Evolutionary conservation across 2,113 vertebrate species (phyloP), one percentile per base, ranked within the genome.

Genomic region (Xenus cinereus): DNA sequence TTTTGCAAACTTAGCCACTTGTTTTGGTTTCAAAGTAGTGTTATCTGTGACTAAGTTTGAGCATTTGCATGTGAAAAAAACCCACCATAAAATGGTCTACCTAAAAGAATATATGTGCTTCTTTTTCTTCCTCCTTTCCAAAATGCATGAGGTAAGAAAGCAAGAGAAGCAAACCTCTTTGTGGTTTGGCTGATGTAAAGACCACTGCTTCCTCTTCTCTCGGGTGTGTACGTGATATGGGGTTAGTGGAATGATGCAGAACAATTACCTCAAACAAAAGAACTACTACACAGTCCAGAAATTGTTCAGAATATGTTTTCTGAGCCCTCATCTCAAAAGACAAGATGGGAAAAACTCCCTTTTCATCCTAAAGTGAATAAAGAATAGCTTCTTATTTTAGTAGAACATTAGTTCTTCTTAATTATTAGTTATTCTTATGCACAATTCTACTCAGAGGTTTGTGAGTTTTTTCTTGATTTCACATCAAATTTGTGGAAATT

Each of bases 1-100:
- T 95, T 96, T 84, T 95, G 93, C 89, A 95, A 86, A 84, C 68
- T 45, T 71, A 90, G 80, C 46, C 83, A 80, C 37, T 95, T 66
- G 77, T 37, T 91, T 93, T 54, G 9, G 5, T 94, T 87, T 90
- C 63, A 87, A 92, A 94, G 79, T 60, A 35, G 18, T 68, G 12
- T 76, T 86, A 57, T n/a, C 46, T 93, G 45, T 54, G 59, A 71
- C 54, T 81, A 64, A 84, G 26, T 90, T 93, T 33, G 77, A 74
- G 9, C 28, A 90, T 77, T 90, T 93, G 19, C 54, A 87, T 77
- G 27, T 90, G 51, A 59, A 77, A 63, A 23, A 75, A 50, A 1
- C 0, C 2, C 23, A 37, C 22, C 4, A 37, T n/a, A 48, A 83
- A 86, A 43, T 76, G 4, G 13, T 67, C 46, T 56, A 30, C 26